Percentiles rank a stretch among this genome's conserved stretches.
Evolutionary conservation across 2,797 vertebrate species (phyloP).

Genomic region (Manis javanica): DNA sequence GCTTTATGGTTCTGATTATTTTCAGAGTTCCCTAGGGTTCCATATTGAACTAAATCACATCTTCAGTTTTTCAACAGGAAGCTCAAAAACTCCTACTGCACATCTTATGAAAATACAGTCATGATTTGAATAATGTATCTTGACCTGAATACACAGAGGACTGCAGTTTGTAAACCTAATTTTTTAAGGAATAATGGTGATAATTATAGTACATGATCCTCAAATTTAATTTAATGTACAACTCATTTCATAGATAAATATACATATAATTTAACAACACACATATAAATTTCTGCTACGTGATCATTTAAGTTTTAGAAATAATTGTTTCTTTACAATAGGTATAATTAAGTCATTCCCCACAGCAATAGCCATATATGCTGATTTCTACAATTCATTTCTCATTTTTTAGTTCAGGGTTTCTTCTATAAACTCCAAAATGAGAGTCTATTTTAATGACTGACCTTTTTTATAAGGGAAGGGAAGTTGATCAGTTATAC

Average conservation of each 20-base stretch:
- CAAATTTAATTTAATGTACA: not conserved
- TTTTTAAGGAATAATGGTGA: not conserved
- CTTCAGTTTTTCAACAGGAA: slow-evolving; percentile 16
- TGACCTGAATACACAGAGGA: not conserved
- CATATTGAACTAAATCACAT: not conserved
- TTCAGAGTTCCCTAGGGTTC: not conserved
- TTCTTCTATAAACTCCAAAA: not conserved
- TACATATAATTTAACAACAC: not conserved
- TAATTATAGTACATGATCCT: not conserved
- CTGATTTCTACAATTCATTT: not conserved
- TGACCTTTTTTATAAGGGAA: not conserved
- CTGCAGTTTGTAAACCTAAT: not conserved
- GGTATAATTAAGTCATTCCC: not conserved
- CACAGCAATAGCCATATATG: not conserved
- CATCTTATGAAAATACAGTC: not conserved
- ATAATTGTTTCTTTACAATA: not conserved
- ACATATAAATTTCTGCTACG: not conserved
- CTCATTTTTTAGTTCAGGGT: not conserved
- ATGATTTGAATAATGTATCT: not conserved
- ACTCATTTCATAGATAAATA: not conserved
- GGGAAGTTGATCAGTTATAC: not conserved
- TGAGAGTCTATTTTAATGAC: not conserved
- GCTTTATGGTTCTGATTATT: slow-evolving; percentile 29
- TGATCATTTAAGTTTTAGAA: not conserved
- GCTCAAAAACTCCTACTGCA: not conserved